Percentiles rank a stretch among this genome's conserved stretches.
phyloP scores from a whole-genome alignment of 2,888 invertebrate species.

The Cerceris rybyensis region DNA sequence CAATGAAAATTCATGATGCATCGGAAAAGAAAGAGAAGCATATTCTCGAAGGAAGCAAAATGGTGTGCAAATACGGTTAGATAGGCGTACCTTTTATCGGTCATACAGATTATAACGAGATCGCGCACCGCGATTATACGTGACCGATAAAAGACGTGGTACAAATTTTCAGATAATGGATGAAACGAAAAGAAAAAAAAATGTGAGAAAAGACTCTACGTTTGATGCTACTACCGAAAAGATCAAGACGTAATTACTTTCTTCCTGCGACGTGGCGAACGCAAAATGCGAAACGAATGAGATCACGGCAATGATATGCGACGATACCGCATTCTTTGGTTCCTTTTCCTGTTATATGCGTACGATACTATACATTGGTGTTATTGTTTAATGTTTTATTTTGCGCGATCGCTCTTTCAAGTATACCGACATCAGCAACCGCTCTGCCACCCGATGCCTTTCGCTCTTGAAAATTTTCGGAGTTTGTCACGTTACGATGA shows the following conservation, averaged over 20 bases:
- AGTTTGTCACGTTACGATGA: neutral
- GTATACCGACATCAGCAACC: neutral
- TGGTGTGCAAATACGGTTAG: too few species aligned
- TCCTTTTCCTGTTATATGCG: conserved; percentile 31
- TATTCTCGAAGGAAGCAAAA: too few species aligned
- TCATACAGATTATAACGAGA: too few species aligned
- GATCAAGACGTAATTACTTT: conserved; percentile 15
- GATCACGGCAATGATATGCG: conserved; percentile 54
- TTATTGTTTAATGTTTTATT: conserved; percentile 11
- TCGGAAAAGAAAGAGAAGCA: too few species aligned
- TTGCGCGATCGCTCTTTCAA: neutral
- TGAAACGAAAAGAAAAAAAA: too few species aligned
- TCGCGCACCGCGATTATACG: too few species aligned
- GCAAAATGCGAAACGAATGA: conserved; percentile 32
- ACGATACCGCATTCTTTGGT: conserved; percentile 44
- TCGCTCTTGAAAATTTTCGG: neutral
- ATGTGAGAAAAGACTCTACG: too few species aligned
- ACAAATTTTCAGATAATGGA: too few species aligned
- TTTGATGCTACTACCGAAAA: neutral
- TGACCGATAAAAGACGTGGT: too few species aligned
- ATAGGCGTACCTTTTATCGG: too few species aligned
- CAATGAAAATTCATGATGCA: neutral
- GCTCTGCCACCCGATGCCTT: neutral
- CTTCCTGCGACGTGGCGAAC: conserved; percentile 21
- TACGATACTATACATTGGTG: conserved; percentile 10